These are phyloP conservation scores for Microctenopoma stevenorrisi DNA, from an alignment of 2,797 vertebrate genomes.

Conservation along the genomic window DNA sequence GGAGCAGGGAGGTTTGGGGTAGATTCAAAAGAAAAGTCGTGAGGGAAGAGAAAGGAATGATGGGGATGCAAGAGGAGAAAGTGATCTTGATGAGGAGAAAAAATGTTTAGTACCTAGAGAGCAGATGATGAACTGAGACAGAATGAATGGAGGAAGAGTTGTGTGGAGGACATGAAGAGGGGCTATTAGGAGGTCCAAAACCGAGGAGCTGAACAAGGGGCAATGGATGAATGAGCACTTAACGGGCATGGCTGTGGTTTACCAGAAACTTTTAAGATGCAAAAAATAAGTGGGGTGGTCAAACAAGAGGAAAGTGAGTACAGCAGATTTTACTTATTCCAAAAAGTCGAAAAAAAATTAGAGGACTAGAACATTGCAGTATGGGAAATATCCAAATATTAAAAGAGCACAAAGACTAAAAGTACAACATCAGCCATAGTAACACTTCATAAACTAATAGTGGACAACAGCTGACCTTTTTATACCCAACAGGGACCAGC, in stretches of 20 bases:
- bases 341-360: too few species aligned
- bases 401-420: too few species aligned
- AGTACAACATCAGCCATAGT: not conserved
- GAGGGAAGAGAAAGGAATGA: constrained; percentile 42
- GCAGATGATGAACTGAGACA: constrained; percentile 17
- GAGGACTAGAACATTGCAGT: not conserved
- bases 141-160: constrained; percentile 8
- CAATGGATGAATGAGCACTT: constrained; percentile 19
- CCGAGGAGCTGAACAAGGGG: constrained; percentile 22
- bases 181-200: constrained; percentile 46
- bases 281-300: not conserved
- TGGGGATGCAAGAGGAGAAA: constrained; percentile 44
- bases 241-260: constrained; percentile 31
- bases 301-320: constrained; percentile 5
- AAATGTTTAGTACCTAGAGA: constrained; percentile 25
- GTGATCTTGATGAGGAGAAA: constrained; percentile 27
- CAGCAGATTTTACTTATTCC: not conserved
- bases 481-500: too few species aligned
- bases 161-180: not conserved
- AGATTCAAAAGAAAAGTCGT: constrained; percentile 35
- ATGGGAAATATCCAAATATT: too few species aligned
- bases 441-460: too few species aligned
- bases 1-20: constrained; percentile 13
- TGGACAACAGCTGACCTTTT: too few species aligned
- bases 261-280: constrained; percentile 16